Percentiles rank a stretch among this genome's conserved stretches.
Conservation (phyloP, 2,888 invertebrate genomes). For the Sialis lutaria region DNA sequence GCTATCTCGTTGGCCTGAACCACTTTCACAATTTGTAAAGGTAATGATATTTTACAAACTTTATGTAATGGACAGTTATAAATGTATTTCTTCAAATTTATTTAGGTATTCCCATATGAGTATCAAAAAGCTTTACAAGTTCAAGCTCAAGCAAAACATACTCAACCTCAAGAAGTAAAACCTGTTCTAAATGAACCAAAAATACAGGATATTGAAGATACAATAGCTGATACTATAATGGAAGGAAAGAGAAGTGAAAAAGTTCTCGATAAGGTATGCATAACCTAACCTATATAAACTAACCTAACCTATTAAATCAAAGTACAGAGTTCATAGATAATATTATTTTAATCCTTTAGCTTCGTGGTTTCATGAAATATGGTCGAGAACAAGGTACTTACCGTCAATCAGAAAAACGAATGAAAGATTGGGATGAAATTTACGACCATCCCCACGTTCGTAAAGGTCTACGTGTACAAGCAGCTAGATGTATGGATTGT, state of each 20-base stretch:
- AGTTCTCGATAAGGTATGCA: slow-evolving; percentile 63
- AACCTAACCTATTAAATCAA: too few relatives aligned
- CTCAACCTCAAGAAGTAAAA: slow-evolving; percentile 9
- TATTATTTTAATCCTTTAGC: slow-evolving; percentile 1
- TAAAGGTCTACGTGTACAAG: slow-evolving; percentile 76
- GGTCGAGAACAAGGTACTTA: slow-evolving; percentile 75
- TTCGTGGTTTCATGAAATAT: slow-evolving; percentile 90
- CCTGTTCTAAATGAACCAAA: slow-evolving; percentile 22
- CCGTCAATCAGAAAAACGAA: slow-evolving; percentile 65
- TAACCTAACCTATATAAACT: too few relatives aligned
- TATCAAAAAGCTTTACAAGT: slow-evolving; percentile 80
- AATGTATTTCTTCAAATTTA: slow-evolving; percentile 11
- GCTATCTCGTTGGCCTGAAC: slow-evolving; percentile 58
- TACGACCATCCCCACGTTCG: slow-evolving; percentile 76
- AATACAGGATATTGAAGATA: slow-evolving; percentile 69
- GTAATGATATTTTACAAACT: background rate
- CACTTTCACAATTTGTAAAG: slow-evolving; percentile 64
- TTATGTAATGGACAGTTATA: too few relatives aligned
- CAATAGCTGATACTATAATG: slow-evolving; percentile 56
- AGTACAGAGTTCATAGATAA: background rate
- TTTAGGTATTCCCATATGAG: slow-evolving; percentile 85
- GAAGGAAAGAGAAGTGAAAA: slow-evolving; percentile 70
- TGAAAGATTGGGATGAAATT: slow-evolving; percentile 95
- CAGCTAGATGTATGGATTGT: slow-evolving; percentile 97
- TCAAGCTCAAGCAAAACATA: slow-evolving; percentile 24